Evolutionary conservation across 2,113 vertebrate species (phyloP).

Genomic region (Marmota monax): DNA sequence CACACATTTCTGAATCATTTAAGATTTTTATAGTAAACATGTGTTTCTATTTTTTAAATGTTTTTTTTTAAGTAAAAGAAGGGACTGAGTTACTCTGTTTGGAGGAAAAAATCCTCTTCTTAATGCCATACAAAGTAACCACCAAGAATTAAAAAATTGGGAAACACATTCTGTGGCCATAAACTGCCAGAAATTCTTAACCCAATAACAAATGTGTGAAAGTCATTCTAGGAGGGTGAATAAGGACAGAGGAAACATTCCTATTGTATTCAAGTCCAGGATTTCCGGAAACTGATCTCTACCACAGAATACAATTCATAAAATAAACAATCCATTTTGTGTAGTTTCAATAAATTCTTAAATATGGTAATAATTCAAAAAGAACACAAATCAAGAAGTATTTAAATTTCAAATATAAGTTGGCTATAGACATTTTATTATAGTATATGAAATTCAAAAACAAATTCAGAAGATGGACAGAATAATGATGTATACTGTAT

Average conservation of each 20-base stretch:
- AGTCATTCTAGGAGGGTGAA: slow-evolving; percentile 23
- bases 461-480: slow-evolving; percentile 19
- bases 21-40: slow-evolving; percentile 16
- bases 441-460: background rate
- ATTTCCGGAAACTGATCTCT: slow-evolving; percentile 50
- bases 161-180: background rate
- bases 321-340: slow-evolving; percentile 43
- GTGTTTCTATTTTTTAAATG: background rate
- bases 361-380: background rate
- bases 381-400: background rate
- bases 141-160: background rate
- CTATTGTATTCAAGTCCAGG: slow-evolving; percentile 14
- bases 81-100: background rate
- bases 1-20: slow-evolving; percentile 24
- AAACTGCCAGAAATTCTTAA: slow-evolving; percentile 27
- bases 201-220: background rate
- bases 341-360: slow-evolving; percentile 38
- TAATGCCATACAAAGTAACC: background rate
- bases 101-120: background rate
- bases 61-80: background rate
- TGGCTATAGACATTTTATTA: background rate
- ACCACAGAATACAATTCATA: slow-evolving; percentile 8
- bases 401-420: slow-evolving; percentile 48
- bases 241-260: slow-evolving; percentile 41
- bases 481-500: background rate